phyloP scores from a whole-genome alignment of 2,888 invertebrate genomes.

The Cremastinae sp. region DNA sequence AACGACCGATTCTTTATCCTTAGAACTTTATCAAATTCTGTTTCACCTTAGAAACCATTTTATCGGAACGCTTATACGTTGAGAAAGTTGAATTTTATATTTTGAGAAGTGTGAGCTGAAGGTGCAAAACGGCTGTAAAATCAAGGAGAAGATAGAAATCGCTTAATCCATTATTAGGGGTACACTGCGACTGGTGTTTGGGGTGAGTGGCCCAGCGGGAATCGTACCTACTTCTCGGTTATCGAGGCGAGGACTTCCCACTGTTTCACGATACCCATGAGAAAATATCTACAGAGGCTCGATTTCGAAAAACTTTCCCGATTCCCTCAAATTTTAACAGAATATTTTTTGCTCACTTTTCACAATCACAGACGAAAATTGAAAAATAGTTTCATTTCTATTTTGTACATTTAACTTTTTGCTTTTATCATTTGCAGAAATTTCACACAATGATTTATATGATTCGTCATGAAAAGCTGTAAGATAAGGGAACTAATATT shows the following conservation, averaged over 20 bases:
- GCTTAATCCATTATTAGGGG: conserved; percentile 68
- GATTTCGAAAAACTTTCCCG: conserved; percentile 1
- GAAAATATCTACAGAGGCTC: conserved; percentile 1
- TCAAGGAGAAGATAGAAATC: conserved; percentile 53
- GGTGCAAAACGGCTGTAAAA: conserved; percentile 58
- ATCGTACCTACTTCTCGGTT: conserved; percentile 62
- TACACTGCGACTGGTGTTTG: conserved; percentile 60
- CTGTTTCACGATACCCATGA: conserved; percentile 56
- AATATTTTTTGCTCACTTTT: too few species aligned
- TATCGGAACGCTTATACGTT: too few species aligned
- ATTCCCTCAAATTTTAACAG: too few species aligned
- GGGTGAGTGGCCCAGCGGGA: conserved; percentile 68
- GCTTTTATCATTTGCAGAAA: too few species aligned
- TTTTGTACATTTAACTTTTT: too few species aligned
- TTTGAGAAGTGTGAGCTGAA: background rate
- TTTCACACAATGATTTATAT: too few species aligned
- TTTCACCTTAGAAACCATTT: too few species aligned
- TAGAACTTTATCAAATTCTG: conserved; percentile 21
- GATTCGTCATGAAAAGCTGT: too few species aligned
- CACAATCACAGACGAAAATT: too few species aligned
- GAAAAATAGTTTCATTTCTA: too few species aligned
- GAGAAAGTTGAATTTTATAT: background rate
- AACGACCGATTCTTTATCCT: conserved; percentile 2
- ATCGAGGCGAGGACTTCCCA: conserved; percentile 64
- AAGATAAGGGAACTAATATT: too few species aligned